Conservation (phyloP, 2,797 vertebrate genomes). For the Furcifer pardalis region DNA sequence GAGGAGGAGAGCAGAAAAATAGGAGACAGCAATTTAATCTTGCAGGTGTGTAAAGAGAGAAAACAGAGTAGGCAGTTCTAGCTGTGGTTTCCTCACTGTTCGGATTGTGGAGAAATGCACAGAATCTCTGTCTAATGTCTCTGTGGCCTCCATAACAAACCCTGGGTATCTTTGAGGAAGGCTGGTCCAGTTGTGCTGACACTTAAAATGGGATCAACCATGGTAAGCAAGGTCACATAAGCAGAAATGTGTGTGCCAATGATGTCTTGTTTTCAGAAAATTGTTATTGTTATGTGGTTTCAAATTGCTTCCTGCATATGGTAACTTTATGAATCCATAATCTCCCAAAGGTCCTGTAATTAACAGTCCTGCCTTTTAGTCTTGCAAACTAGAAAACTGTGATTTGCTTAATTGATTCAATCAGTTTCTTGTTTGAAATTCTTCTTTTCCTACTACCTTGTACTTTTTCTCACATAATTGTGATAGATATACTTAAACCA, state of each 20-base stretch:
- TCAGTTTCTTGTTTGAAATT: no score
- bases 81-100: neutral
- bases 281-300: neutral
- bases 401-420: no score
- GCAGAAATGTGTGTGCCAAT: neutral
- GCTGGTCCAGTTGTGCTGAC: neutral
- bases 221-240: neutral
- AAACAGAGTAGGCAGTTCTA: neutral
- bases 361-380: no score
- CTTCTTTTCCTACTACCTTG: no score
- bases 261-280: neutral
- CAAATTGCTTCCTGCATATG: neutral
- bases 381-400: no score
- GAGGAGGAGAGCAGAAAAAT: constrained; percentile 10
- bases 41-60: constrained; percentile 57
- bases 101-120: neutral
- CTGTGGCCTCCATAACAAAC: neutral
- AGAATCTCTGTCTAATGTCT: no score
- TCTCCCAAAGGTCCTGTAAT: no score
- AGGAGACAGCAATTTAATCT: constrained; percentile 28
- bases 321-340: no score
- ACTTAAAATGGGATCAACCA: neutral
- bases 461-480: no score
- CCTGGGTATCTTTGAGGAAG: neutral
- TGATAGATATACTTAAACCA: no score